Evolutionary conservation across 2,888 invertebrate species (phyloP).

Genomic region (Tetragnatha montana): DNA sequence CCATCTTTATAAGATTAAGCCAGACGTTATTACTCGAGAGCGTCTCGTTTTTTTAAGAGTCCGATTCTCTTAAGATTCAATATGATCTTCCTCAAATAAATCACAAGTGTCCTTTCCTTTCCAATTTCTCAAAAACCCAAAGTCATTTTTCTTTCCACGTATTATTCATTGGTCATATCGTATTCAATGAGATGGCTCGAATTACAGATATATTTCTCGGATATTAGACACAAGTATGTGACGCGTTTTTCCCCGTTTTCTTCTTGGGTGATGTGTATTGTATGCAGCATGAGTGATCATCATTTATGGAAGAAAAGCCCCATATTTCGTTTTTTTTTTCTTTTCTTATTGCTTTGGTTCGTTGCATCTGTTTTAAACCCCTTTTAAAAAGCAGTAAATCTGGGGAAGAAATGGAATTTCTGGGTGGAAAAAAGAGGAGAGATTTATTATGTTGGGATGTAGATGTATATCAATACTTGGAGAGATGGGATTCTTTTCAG

Average conservation of each 20-base stretch:
- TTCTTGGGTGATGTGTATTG: not conserved
- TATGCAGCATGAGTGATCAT: not conserved
- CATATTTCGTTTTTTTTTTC: not conserved
- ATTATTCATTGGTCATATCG: slow-evolving; percentile 31
- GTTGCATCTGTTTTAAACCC: not conserved
- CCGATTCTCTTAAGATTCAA: slow-evolving; percentile 13
- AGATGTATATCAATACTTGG: not conserved
- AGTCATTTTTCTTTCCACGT: slow-evolving; percentile 29
- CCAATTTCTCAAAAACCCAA: slow-evolving; percentile 19
- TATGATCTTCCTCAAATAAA: slow-evolving; percentile 15
- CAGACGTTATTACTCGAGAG: slow-evolving; percentile 1
- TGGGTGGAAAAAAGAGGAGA: not conserved
- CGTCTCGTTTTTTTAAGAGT: slow-evolving; percentile 5
- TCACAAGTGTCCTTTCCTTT: slow-evolving; percentile 18
- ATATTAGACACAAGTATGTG: not conserved
- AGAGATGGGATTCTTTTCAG: not conserved
- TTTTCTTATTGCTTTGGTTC: not conserved
- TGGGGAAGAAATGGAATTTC: slow-evolving; percentile 1
- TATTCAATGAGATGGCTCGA: slow-evolving; percentile 19
- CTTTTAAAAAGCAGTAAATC: not conserved
- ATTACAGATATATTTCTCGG: slow-evolving; percentile 17
- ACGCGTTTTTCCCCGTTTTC: not conserved
- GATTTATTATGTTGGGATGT: not conserved
- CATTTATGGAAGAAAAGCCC: not conserved
- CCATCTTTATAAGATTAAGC: not conserved